These are phyloP conservation scores for Neodiprion pinetum DNA, from an alignment of 1,140 invertebrate species.

Conservation along the genomic window DNA sequence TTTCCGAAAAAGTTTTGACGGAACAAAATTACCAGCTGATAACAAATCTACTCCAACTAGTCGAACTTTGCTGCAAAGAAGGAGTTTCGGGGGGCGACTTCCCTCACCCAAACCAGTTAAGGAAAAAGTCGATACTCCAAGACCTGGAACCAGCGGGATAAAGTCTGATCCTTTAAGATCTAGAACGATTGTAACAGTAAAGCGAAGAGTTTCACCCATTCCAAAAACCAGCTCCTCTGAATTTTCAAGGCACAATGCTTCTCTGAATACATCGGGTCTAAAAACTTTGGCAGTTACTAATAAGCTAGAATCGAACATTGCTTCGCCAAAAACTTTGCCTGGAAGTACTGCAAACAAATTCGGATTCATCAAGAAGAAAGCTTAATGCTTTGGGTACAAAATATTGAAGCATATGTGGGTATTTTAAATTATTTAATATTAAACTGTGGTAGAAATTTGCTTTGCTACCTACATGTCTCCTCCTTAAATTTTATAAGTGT, in stretches of 20 bases:
- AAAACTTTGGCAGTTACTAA: background rate
- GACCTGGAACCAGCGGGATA: background rate
- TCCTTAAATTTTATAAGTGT: too few relatives aligned
- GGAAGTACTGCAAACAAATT: background rate
- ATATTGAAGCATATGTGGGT: too few relatives aligned
- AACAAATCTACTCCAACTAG: background rate
- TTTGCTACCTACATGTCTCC: too few relatives aligned
- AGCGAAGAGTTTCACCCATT: background rate
- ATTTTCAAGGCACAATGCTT: background rate
- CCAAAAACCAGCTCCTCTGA: background rate
- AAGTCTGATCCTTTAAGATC: background rate
- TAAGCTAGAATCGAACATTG: background rate
- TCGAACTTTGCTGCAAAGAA: background rate
- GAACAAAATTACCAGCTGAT: background rate
- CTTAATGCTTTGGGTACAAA: background rate
- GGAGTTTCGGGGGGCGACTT: background rate
- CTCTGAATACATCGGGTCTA: background rate
- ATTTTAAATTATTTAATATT: too few relatives aligned
- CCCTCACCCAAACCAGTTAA: background rate
- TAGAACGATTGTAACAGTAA: background rate
- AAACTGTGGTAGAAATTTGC: too few relatives aligned
- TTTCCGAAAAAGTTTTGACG: background rate
- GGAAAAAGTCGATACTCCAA: background rate
- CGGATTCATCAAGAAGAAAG: background rate
- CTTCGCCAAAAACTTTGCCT: background rate